phyloP scores from a whole-genome alignment of 2,797 vertebrate genomes.

The Pseudochirops cupreus region DNA sequence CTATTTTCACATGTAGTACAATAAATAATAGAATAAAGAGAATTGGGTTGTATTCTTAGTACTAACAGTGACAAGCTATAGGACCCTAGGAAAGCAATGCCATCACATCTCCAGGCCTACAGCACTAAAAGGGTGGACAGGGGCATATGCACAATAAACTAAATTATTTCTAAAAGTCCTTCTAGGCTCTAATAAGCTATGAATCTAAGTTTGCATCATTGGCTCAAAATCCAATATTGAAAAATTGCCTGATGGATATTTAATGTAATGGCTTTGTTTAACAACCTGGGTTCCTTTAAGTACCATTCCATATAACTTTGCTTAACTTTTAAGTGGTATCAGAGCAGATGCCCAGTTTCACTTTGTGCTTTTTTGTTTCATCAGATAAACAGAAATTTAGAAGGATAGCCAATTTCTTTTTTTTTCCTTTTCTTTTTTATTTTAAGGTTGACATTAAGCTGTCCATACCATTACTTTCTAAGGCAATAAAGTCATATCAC shows the following conservation, averaged over 20 bases:
- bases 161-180: not conserved
- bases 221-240: conserved; percentile 38
- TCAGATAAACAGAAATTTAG: conserved; percentile 4
- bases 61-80: not conserved
- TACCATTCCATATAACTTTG: not conserved
- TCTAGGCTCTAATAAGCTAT: not conserved
- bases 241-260: not conserved
- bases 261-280: not conserved
- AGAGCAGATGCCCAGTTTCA: not conserved
- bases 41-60: not conserved
- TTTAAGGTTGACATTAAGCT: not conserved
- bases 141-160: not conserved
- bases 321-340: conserved; percentile 31
- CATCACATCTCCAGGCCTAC: not conserved
- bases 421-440: not conserved
- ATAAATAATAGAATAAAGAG: not conserved
- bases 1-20: not conserved
- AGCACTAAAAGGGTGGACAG: not conserved
- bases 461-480: conserved; percentile 28
- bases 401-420: not conserved
- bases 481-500: conserved; percentile 40
- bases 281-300: not conserved
- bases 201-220: conserved; percentile 7
- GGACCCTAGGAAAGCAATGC: not conserved
- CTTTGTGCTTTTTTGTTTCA: not conserved